These are phyloP conservation scores for Chloroclystis v-ata DNA, from an alignment of 2,888 invertebrate genomes.

Conservation along the genomic window DNA sequence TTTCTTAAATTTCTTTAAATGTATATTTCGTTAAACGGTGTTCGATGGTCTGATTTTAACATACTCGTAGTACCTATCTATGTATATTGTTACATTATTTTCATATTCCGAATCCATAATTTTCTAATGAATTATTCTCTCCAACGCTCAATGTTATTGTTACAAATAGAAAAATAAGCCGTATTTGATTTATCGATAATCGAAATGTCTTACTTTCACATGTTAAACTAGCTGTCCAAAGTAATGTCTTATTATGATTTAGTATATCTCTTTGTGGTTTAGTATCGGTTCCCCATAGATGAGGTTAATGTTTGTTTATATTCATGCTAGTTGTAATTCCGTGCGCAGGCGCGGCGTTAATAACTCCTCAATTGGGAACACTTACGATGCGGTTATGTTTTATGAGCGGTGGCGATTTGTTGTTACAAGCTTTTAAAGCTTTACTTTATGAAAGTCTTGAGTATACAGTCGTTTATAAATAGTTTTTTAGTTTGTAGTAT, in stretches of 20 bases:
- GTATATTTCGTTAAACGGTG: too few relatives aligned
- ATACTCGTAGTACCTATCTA: too few relatives aligned
- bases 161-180: conserved; percentile 5
- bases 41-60: too few relatives aligned
- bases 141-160: conserved; percentile 10
- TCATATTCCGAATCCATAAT: conserved; percentile 6
- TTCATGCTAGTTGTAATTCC: conserved; percentile 39
- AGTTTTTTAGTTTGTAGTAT: too few relatives aligned
- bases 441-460: background rate
- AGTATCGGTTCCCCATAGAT: conserved; percentile 14
- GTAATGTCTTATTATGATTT: conserved; percentile 1
- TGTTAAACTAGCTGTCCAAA: background rate
- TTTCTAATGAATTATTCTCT: conserved; percentile 19
- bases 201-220: background rate
- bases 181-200: background rate
- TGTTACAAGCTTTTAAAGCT: conserved; percentile 4
- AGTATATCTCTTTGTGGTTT: conserved; percentile 3
- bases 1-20: too few relatives aligned
- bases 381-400: conserved; percentile 22
- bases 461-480: too few relatives aligned
- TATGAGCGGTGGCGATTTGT: conserved; percentile 10
- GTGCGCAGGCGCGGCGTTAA: conserved; percentile 51
- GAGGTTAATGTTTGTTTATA: conserved; percentile 33
- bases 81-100: background rate
- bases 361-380: conserved; percentile 63